phyloP scores from a whole-genome alignment of 2,113 vertebrate genomes.

The Narcine bancroftii region DNA sequence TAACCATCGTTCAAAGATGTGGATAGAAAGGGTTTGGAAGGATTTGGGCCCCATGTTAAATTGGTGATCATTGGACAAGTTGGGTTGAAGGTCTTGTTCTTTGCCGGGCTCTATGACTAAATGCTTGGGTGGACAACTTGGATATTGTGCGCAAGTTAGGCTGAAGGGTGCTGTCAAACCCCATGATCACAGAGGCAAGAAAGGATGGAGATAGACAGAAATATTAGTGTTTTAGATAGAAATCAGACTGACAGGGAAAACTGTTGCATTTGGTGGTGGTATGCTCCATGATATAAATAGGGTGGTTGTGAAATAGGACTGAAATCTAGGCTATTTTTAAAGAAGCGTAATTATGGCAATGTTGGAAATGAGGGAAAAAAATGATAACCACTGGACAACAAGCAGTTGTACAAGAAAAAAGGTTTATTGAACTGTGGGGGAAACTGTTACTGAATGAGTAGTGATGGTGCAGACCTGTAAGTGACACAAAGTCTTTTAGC shows the following conservation, averaged over 20 bases:
- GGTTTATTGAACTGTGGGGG: background rate
- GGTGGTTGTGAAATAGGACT: background rate
- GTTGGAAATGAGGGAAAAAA: background rate
- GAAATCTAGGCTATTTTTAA: background rate
- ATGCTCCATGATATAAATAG: background rate
- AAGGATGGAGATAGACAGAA: background rate
- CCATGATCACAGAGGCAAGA: background rate
- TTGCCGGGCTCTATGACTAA: no score
- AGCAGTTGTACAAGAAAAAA: background rate
- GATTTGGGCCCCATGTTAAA: no score
- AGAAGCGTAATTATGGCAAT: background rate
- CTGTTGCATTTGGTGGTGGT: background rate
- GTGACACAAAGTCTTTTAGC: background rate
- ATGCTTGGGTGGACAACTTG: no score
- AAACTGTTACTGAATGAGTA: background rate
- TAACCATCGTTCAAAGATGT: no score
- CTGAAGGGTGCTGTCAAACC: no score
- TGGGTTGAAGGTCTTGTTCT: no score
- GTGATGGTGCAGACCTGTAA: no score
- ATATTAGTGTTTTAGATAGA: background rate
- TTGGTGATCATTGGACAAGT: no score
- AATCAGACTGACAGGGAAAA: background rate
- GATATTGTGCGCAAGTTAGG: no score
- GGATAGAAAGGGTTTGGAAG: no score
- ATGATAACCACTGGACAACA: background rate